Conservation (phyloP, 2,797 vertebrate species). For the Sebastolobus altivelis region DNA sequence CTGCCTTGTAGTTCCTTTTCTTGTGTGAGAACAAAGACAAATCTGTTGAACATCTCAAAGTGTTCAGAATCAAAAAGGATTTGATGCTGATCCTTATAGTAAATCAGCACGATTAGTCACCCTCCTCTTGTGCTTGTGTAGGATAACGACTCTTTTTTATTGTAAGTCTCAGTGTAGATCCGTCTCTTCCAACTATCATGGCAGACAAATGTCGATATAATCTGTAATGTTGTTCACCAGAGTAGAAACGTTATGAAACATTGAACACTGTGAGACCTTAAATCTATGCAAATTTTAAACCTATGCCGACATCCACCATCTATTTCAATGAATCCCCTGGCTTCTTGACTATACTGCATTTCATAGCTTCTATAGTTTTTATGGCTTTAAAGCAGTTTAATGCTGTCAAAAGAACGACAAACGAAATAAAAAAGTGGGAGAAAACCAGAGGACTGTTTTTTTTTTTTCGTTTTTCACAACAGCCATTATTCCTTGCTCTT, state of each 20-base stretch:
- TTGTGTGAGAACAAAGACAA: slow-evolving; percentile 15
- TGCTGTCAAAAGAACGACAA: background rate
- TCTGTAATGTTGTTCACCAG: background rate
- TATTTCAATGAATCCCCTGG: background rate
- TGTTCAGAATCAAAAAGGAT: slow-evolving; percentile 12
- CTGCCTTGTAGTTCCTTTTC: background rate
- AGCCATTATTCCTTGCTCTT: background rate
- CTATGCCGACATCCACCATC: background rate
- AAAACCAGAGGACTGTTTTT: background rate
- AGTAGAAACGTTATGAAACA: background rate
- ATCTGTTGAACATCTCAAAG: slow-evolving; percentile 3
- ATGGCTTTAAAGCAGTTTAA: slow-evolving; percentile 5
- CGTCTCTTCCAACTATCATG: background rate
- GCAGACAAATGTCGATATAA: background rate
- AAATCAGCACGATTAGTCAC: slow-evolving; percentile 7
- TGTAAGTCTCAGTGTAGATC: background rate
- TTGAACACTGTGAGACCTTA: background rate
- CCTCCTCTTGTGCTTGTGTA: background rate
- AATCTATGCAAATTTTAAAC: background rate
- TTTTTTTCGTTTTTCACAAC: slow-evolving; percentile 11
- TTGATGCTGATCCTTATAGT: slow-evolving; percentile 6
- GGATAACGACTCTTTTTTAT: slow-evolving; percentile 5
- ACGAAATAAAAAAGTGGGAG: background rate
- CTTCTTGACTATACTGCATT: background rate
- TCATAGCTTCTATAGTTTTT: background rate